Conservation (phyloP, 92 coral and sea anemone genomes). For the Porites evermanni region DNA sequence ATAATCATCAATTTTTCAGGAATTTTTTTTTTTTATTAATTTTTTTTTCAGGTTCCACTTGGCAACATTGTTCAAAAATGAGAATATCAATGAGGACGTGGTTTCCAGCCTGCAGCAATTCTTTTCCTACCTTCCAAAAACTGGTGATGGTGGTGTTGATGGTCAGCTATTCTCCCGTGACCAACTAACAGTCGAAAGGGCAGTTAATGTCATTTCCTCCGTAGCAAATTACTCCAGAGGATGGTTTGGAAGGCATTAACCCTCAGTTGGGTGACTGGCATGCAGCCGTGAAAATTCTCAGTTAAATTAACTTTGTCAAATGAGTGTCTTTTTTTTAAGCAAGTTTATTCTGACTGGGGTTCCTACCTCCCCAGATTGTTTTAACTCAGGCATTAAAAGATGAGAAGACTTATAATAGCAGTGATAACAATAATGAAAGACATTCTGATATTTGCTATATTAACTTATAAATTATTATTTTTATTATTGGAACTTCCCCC, state of each 20-base stretch:
- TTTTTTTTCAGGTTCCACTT: conserved; percentile 18
- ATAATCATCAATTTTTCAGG: too few species aligned
- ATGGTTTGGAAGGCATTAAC: conserved; percentile 46
- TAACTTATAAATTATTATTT: not conserved
- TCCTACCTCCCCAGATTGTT: too few species aligned
- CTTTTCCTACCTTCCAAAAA: conserved; percentile 44
- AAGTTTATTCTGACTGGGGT: too few species aligned
- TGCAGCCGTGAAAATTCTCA: too few species aligned
- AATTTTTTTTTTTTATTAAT: too few species aligned
- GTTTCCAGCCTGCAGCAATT: conserved; percentile 37
- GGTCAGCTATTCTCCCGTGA: conserved; percentile 57
- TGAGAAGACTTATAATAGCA: too few species aligned
- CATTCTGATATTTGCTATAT: too few species aligned
- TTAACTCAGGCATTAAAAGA: too few species aligned
- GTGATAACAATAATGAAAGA: too few species aligned
- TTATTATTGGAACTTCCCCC: not conserved
- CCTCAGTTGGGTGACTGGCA: conserved; percentile 66
- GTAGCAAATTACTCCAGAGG: conserved; percentile 43
- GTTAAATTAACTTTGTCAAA: too few species aligned
- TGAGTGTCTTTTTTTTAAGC: too few species aligned
- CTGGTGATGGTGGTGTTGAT: conserved; percentile 24
- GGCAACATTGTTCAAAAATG: conserved; percentile 25
- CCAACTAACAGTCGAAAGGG: too few species aligned
- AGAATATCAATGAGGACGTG: conserved; percentile 63
- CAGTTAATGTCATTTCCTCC: conserved; percentile 50